Conservation (phyloP, 1,140 invertebrate genomes). For the Procambarus virginalis region DNA sequence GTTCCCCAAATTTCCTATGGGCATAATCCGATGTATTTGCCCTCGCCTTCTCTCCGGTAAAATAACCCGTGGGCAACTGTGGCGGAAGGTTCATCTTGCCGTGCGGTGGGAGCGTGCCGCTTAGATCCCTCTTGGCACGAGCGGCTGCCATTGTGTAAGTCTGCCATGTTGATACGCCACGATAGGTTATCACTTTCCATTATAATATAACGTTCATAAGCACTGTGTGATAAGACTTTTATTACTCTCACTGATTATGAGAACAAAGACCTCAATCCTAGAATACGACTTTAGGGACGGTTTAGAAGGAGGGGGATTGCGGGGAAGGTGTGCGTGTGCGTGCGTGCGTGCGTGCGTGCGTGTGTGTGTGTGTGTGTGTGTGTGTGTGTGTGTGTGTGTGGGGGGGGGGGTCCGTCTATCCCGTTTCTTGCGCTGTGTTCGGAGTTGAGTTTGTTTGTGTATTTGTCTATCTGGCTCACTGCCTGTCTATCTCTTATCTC, state of each 20-base stretch:
- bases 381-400: no score
- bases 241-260: slow-evolving; percentile 55
- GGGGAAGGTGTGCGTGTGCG: no score
- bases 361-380: no score
- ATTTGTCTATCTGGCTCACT: no score
- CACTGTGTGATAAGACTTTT: slow-evolving; percentile 62
- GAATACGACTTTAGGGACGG: slow-evolving; percentile 39
- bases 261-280: slow-evolving; percentile 58
- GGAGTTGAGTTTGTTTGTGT: not conserved
- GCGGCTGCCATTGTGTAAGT: slow-evolving; percentile 56
- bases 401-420: no score
- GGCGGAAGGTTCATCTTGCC: not conserved
- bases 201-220: slow-evolving; percentile 64
- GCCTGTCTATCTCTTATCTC: no score
- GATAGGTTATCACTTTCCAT: slow-evolving; percentile 66
- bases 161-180: slow-evolving; percentile 63
- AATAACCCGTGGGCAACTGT: not conserved
- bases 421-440: no score
- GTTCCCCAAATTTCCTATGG: slow-evolving; percentile 62
- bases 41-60: not conserved
- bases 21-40: slow-evolving; percentile 24
- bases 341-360: no score
- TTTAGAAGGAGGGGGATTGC: no score
- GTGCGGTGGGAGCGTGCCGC: not conserved
- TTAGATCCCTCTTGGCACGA: slow-evolving; percentile 8